These are phyloP conservation scores for Callopanchax toddi DNA, from an alignment of 2,113 vertebrate species.

Conservation along the genomic window DNA sequence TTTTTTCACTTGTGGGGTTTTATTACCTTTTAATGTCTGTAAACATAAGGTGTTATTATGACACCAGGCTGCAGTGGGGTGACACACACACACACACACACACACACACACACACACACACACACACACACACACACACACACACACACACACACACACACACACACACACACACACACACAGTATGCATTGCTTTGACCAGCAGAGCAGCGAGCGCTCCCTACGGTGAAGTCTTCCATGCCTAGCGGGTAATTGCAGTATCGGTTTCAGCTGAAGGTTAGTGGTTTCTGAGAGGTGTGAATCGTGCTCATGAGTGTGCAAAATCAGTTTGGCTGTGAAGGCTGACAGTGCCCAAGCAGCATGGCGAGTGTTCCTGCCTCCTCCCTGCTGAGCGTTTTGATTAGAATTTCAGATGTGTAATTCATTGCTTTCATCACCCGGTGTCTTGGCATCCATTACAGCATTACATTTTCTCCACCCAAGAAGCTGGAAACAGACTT, in stretches of 20 bases:
- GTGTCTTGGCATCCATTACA: conserved; percentile 52
- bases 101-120: too few relatives aligned
- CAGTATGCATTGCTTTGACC: too few relatives aligned
- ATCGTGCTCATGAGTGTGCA: conserved; percentile 12
- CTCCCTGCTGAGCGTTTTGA: conserved; percentile 74
- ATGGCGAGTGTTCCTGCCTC: conserved; percentile 58
- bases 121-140: too few relatives aligned
- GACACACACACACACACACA: too few relatives aligned
- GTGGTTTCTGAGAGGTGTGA: conserved; percentile 58
- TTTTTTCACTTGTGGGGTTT: too few relatives aligned
- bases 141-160: conserved; percentile 22
- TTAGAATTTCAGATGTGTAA: conserved; percentile 77
- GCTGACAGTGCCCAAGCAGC: conserved; percentile 57
- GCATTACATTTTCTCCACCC: conserved; percentile 36
- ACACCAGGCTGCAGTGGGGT: neutral
- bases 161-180: conserved; percentile 16
- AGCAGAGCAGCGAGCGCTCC: neutral
- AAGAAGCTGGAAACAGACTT: too few relatives aligned
- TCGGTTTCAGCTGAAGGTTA: conserved; percentile 57
- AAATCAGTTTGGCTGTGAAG: conserved; percentile 33
- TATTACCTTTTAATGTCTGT: too few relatives aligned
- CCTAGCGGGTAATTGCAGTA: conserved; percentile 62
- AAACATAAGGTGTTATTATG: too few relatives aligned
- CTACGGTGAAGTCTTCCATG: conserved; percentile 21
- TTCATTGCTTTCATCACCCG: conserved; percentile 64